These are phyloP conservation scores for Pseudomugil tenellus DNA, from an alignment of 2,797 vertebrate species.

Conservation along the genomic window DNA sequence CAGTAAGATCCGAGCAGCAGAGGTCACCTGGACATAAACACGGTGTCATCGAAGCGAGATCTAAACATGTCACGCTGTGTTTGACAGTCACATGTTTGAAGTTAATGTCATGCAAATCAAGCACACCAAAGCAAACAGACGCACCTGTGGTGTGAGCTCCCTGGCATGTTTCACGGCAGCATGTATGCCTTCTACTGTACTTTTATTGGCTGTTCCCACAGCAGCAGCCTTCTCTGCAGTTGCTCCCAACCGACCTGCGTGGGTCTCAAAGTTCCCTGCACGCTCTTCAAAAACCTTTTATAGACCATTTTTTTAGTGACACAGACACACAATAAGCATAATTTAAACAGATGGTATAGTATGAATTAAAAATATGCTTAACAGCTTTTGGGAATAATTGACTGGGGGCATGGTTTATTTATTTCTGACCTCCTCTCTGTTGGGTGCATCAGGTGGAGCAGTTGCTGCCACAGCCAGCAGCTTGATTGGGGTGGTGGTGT, in stretches of 20 bases:
- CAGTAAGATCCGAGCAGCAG: constrained; percentile 93
- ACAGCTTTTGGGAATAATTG: neutral
- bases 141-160: constrained; percentile 96
- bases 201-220: constrained; percentile 96
- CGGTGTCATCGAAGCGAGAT: too few species aligned
- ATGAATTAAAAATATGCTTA: neutral
- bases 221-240: constrained; percentile 98
- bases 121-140: constrained; percentile 9
- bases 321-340: neutral
- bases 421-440: constrained; percentile 89
- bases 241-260: constrained; percentile 90
- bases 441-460: constrained; percentile 91
- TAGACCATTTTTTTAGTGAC: constrained; percentile 5
- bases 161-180: constrained; percentile 93
- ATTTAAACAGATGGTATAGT: neutral
- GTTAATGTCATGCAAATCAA: constrained; percentile 6
- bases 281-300: constrained; percentile 94
- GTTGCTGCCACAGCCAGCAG: constrained; percentile 95
- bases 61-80: constrained; percentile 6
- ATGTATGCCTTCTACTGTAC: constrained; percentile 95
- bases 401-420: neutral
- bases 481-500: constrained; percentile 98
- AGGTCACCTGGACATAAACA: constrained; percentile 87
- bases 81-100: constrained; percentile 1
- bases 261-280: constrained; percentile 94